phyloP scores from a whole-genome alignment of 2,888 invertebrate species.

The Drosophila dives region DNA sequence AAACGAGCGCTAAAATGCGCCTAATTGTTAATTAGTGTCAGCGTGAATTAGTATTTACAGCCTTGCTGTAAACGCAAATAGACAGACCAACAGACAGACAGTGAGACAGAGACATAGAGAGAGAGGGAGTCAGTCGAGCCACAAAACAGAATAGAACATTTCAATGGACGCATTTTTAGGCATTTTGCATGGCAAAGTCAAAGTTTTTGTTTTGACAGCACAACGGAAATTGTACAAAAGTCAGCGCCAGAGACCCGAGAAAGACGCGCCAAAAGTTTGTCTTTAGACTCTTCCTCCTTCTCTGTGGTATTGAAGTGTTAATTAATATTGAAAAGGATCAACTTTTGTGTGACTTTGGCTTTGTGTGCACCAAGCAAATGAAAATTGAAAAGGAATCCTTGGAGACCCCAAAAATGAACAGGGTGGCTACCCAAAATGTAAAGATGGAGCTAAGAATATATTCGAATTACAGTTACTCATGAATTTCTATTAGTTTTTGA shows the following conservation, averaged over 20 bases:
- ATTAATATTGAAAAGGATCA: constrained; percentile 84
- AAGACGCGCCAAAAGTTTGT: constrained; percentile 63
- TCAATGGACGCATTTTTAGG: constrained; percentile 69
- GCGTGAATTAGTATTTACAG: constrained; percentile 71
- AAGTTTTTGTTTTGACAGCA: constrained; percentile 62
- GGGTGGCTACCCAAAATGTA: neutral
- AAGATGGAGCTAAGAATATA: constrained; percentile 17
- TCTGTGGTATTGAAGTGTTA: constrained; percentile 83
- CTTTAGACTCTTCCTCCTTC: constrained; percentile 53
- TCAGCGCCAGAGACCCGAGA: constrained; percentile 57
- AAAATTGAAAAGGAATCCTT: constrained; percentile 69
- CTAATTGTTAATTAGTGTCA: constrained; percentile 83
- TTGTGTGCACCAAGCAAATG: constrained; percentile 64
- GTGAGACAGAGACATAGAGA: neutral
- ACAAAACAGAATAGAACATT: constrained; percentile 34
- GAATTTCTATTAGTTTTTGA: constrained; percentile 28
- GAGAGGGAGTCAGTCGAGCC: constrained; percentile 1
- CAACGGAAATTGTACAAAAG: constrained; percentile 70
- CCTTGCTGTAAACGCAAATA: constrained; percentile 29
- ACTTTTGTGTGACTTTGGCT: constrained; percentile 79
- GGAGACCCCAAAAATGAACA: constrained; percentile 18
- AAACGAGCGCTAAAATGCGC: constrained; percentile 72
- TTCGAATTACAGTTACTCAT: constrained; percentile 38
- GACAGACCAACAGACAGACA: constrained; percentile 4
- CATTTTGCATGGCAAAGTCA: constrained; percentile 54